These are phyloP conservation scores for Metopolophium dirhodum DNA, from an alignment of 1,140 invertebrate genomes.

Conservation along the genomic window DNA sequence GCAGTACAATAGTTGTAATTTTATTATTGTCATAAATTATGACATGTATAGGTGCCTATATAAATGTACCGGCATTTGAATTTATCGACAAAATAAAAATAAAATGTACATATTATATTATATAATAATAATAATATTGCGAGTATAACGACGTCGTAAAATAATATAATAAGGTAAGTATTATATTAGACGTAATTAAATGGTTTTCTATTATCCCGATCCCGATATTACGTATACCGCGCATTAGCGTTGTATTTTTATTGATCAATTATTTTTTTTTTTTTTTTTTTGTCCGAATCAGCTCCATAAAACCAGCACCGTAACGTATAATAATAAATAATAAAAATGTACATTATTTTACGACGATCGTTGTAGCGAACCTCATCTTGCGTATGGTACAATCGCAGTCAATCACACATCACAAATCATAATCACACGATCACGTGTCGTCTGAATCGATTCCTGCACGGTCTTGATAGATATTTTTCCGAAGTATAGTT, in stretches of 20 bases:
- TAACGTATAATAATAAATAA: neutral
- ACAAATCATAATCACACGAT: neutral
- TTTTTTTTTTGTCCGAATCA: neutral
- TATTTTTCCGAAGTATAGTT: neutral
- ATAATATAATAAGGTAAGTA: neutral
- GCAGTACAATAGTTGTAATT: neutral
- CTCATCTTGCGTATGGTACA: neutral
- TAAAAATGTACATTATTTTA: neutral
- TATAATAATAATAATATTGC: neutral
- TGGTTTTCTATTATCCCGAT: neutral
- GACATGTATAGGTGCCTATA: neutral
- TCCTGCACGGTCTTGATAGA: neutral
- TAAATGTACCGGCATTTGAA: neutral
- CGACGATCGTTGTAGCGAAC: neutral
- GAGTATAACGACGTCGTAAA: neutral
- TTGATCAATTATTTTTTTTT: slow-evolving; percentile 27
- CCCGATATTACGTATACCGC: neutral
- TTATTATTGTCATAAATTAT: neutral
- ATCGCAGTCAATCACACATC: neutral
- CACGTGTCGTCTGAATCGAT: neutral
- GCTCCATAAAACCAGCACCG: neutral
- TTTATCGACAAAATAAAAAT: slow-evolving; percentile 1
- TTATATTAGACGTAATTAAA: neutral
- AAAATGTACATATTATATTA: neutral
- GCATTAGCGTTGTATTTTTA: slow-evolving; percentile 26